Evolutionary conservation across 2,797 vertebrate genomes (phyloP).

Genomic region (Melopsittacus undulatus): DNA sequence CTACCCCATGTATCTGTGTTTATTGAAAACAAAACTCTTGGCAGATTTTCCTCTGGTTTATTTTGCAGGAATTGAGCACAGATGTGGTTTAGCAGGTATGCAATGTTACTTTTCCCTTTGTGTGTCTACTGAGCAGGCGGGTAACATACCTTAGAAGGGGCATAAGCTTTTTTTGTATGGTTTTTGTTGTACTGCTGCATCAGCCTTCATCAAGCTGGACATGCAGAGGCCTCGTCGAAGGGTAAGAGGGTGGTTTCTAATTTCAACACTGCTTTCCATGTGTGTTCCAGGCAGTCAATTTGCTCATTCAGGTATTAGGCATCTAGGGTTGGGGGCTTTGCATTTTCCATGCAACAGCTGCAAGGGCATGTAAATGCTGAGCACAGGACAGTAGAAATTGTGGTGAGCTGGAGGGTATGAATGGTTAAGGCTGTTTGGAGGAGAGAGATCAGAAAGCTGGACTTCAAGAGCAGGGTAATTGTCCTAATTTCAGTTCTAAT

Average conservation of each 20-base stretch:
- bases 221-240: neutral
- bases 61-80: neutral
- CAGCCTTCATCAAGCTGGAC: neutral
- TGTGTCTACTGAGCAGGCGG: neutral
- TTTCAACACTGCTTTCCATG: neutral
- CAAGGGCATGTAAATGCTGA: neutral
- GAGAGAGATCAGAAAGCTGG: neutral
- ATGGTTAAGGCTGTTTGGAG: neutral
- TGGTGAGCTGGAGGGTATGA: neutral
- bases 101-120: neutral
- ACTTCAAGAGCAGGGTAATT: neutral
- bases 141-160: neutral
- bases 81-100: neutral
- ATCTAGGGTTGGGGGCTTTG: neutral
- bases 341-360: neutral
- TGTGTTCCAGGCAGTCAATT: accelerated
- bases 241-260: neutral
- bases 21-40: neutral
- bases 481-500: neutral
- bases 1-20: neutral
- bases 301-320: neutral
- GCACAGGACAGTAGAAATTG: neutral
- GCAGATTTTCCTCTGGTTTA: neutral
- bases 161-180: neutral
- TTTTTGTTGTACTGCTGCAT: neutral